These are phyloP conservation scores for Notoglanidium macrostoma DNA, from an alignment of 2,797 vertebrate species.

Conservation along the genomic window DNA sequence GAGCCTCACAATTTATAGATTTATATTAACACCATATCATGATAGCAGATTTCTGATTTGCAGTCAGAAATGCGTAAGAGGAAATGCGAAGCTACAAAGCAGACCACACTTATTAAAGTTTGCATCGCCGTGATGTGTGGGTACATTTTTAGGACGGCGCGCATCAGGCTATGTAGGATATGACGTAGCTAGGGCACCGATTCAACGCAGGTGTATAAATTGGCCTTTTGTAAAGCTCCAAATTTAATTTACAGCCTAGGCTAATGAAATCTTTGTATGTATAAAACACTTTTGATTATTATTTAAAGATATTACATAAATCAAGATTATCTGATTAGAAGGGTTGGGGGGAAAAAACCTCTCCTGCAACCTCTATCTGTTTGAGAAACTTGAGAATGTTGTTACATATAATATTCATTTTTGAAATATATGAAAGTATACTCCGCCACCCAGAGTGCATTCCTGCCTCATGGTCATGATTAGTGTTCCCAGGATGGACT, in stretches of 20 bases:
- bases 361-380: background rate
- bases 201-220: no score
- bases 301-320: background rate
- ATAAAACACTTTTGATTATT: background rate
- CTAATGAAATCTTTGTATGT: background rate
- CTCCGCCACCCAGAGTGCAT: background rate
- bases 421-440: background rate
- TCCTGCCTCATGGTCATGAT: background rate
- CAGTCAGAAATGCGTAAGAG: no score
- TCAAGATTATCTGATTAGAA: background rate
- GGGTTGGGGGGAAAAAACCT: background rate
- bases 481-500: background rate
- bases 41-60: no score
- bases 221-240: no score
- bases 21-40: no score
- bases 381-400: background rate
- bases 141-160: no score
- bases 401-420: background rate
- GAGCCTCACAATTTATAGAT: no score
- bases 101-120: no score
- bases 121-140: no score
- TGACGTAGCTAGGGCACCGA: no score
- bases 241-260: background rate
- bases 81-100: no score
- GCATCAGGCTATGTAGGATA: no score